Percentiles rank a stretch among this genome's conserved stretches.
These are phyloP conservation scores for Lithodes maja DNA, from an alignment of 2,888 invertebrate species.

Conservation along the genomic window DNA sequence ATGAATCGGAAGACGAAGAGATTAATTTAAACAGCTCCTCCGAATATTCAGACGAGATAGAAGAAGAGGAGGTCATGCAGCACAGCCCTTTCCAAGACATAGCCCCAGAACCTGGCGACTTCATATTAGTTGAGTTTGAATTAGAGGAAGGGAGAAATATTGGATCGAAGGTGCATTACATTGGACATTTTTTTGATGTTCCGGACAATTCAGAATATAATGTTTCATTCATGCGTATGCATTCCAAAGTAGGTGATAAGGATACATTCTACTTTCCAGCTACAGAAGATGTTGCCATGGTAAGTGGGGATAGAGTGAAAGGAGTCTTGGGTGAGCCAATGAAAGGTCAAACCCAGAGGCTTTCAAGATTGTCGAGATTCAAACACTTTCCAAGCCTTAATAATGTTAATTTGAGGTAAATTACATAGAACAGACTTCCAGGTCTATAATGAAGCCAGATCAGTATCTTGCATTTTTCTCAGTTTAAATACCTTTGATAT, in stretches of 20 bases:
- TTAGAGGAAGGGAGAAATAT: background rate
- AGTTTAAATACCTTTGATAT: background rate
- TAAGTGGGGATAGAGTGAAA: constrained; percentile 10
- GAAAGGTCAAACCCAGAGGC: constrained; percentile 1
- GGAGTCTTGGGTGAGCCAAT: background rate
- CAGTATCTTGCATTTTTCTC: background rate
- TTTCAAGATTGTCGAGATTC: background rate
- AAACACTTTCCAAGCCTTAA: background rate
- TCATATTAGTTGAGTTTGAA: background rate
- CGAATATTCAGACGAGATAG: background rate
- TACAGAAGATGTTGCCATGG: background rate
- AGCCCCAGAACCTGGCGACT: background rate
- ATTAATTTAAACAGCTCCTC: background rate
- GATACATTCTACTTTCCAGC: constrained; percentile 6
- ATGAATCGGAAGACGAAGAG: background rate
- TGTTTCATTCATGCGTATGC: constrained; percentile 14
- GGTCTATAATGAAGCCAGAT: background rate
- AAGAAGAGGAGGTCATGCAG: background rate
- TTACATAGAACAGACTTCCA: background rate
- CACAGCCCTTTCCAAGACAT: background rate
- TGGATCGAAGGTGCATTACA: constrained; percentile 3
- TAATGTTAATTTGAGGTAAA: background rate
- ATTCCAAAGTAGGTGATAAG: background rate
- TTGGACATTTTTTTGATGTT: background rate
- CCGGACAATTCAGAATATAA: background rate